These are phyloP conservation scores for Parauchenoglanis ngamensis DNA, from an alignment of 2,797 vertebrate genomes.

Conservation along the genomic window DNA sequence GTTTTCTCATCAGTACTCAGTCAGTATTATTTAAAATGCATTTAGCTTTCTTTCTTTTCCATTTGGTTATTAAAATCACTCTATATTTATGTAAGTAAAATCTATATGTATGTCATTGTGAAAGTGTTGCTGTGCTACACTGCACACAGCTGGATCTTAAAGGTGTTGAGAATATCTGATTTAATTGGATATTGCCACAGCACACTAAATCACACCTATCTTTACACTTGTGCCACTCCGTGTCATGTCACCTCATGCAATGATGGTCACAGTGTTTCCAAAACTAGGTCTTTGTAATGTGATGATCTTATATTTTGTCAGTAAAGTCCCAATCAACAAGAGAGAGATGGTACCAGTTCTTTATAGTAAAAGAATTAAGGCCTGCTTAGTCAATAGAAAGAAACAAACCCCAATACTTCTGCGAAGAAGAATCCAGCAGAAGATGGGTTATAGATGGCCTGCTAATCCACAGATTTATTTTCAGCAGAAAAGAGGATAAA, in stretches of 20 bases:
- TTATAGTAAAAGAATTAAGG: neutral
- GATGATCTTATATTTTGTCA: neutral
- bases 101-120: neutral
- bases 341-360: neutral
- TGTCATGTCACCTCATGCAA: neutral
- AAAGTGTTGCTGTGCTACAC: neutral
- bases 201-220: neutral
- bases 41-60: neutral
- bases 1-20: neutral
- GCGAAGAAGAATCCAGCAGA: neutral
- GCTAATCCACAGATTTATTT: conserved; percentile 9
- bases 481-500: conserved; percentile 12
- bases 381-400: neutral
- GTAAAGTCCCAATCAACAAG: neutral
- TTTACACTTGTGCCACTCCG: neutral
- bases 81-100: neutral
- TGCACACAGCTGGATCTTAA: neutral
- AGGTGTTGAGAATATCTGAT: neutral
- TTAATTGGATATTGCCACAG: neutral
- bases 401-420: neutral
- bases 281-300: neutral
- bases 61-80: neutral
- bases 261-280: neutral
- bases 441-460: neutral
- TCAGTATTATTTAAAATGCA: neutral